A percentile compares a stretch with the other conserved stretches of the same genome.
These are phyloP conservation scores for Philopedon plagiatum DNA, from an alignment of 2,888 invertebrate species.

Conservation along the genomic window DNA sequence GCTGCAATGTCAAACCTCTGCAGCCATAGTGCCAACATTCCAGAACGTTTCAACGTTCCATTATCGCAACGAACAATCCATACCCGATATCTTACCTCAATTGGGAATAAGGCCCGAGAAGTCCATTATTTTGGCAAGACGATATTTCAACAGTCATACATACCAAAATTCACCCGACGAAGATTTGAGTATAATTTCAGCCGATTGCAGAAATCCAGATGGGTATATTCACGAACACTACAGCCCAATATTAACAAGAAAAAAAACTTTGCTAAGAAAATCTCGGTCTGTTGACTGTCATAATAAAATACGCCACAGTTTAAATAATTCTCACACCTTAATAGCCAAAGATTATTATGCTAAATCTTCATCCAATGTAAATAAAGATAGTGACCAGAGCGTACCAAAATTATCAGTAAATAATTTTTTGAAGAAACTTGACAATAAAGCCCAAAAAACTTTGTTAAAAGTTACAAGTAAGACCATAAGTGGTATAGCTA, in stretches of 20 bases:
- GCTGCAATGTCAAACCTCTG: slow-evolving; percentile 68
- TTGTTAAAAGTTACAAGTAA: slow-evolving; percentile 42
- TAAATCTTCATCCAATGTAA: slow-evolving; percentile 48
- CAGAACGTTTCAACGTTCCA: slow-evolving; percentile 53
- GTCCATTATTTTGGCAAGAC: slow-evolving; percentile 58
- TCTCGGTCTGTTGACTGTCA: slow-evolving; percentile 55
- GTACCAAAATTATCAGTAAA: slow-evolving; percentile 28
- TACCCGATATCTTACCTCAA: slow-evolving; percentile 10
- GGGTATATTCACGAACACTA: slow-evolving; percentile 66
- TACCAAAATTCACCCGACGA: slow-evolving; percentile 50
- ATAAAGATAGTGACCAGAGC: slow-evolving; percentile 19
- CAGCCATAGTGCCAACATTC: slow-evolving; percentile 64
- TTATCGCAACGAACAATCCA: slow-evolving; percentile 26
- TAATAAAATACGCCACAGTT: neutral
- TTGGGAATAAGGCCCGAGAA: slow-evolving; percentile 53
- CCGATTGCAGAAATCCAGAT: slow-evolving; percentile 37
- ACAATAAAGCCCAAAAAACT: slow-evolving; percentile 50
- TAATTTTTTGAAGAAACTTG: slow-evolving; percentile 50
- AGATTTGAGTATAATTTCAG: slow-evolving; percentile 30
- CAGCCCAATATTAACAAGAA: slow-evolving; percentile 60
- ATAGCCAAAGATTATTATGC: slow-evolving; percentile 22
- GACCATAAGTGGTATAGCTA: neutral
- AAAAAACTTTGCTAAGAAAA: slow-evolving; percentile 50
- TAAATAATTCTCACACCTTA: neutral
- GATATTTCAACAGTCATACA: slow-evolving; percentile 52